A percentile compares a stretch with the other conserved stretches of the same genome.
phyloP scores from a whole-genome alignment of 2,113 vertebrate species.

The Pantherophis guttatus region DNA sequence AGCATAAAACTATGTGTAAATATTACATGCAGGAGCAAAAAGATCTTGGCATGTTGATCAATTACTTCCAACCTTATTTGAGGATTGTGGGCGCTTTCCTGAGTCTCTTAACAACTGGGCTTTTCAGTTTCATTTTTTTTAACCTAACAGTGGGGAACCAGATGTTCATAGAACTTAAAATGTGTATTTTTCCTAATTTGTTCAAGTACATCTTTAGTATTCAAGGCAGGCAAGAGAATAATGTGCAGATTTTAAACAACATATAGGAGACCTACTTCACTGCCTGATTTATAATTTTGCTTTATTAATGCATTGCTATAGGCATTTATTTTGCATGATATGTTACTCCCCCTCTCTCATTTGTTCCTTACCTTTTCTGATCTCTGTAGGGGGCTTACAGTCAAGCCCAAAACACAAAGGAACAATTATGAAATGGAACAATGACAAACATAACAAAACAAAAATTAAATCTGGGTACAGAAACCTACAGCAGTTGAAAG shows the following conservation, averaged over 20 bases:
- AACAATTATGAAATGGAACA: neutral
- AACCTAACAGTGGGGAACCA: neutral
- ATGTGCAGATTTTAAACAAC: neutral
- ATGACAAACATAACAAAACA: neutral
- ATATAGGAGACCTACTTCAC: neutral
- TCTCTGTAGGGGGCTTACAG: neutral
- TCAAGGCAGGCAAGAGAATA: neutral
- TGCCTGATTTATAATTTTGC: neutral
- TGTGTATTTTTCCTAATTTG: neutral
- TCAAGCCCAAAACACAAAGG: neutral
- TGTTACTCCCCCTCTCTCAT: neutral
- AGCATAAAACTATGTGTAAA: neutral
- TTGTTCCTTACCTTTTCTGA: neutral
- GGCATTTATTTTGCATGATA: neutral
- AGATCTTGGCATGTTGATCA: neutral
- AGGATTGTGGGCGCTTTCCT: neutral
- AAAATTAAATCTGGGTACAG: neutral
- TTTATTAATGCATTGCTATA: neutral
- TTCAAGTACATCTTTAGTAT: neutral
- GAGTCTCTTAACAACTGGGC: neutral
- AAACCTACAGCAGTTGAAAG: neutral
- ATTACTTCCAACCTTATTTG: neutral
- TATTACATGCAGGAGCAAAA: neutral
- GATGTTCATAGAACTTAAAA: neutral
- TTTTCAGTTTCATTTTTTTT: neutral